Conservation (phyloP, 2,113 vertebrate species). For the Orycteropus afer region DNA sequence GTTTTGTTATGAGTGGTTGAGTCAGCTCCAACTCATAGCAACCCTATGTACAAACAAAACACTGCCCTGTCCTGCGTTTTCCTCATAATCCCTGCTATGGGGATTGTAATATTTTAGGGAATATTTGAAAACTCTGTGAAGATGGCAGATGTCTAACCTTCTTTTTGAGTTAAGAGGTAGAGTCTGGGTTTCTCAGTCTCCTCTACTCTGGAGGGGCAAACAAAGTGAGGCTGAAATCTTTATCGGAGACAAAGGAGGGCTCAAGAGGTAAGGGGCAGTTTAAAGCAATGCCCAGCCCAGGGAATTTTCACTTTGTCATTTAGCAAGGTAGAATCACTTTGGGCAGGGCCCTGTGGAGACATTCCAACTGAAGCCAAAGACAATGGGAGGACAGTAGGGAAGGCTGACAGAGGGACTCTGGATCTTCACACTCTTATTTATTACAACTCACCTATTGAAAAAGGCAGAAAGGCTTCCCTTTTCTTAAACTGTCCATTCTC, state of each 20-base stretch:
- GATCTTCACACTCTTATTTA: background rate
- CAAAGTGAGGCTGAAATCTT: background rate
- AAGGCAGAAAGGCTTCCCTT: conserved; percentile 91
- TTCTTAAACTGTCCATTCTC: conserved; percentile 90
- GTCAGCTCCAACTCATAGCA: too few relatives aligned
- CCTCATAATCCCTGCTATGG: too few relatives aligned
- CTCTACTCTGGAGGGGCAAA: background rate
- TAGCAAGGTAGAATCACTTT: background rate
- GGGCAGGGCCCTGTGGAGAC: background rate
- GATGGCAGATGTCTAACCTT: background rate
- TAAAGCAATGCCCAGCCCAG: background rate
- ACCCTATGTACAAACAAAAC: too few relatives aligned
- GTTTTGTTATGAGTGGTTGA: too few relatives aligned
- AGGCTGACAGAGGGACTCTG: background rate
- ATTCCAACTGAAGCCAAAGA: background rate
- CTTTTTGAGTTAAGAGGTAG: background rate
- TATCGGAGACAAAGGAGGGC: background rate
- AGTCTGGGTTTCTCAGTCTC: background rate
- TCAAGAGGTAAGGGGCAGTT: background rate
- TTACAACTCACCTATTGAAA: conserved; percentile 89
- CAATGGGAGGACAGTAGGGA: background rate
- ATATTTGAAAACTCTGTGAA: background rate
- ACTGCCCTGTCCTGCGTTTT: too few relatives aligned
- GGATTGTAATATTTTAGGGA: too few relatives aligned
- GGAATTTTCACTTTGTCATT: rapidly evolving